Evolutionary conservation across 2,797 vertebrate genomes (phyloP).

Genomic region (Ptychobarbus kaznakovi): DNA sequence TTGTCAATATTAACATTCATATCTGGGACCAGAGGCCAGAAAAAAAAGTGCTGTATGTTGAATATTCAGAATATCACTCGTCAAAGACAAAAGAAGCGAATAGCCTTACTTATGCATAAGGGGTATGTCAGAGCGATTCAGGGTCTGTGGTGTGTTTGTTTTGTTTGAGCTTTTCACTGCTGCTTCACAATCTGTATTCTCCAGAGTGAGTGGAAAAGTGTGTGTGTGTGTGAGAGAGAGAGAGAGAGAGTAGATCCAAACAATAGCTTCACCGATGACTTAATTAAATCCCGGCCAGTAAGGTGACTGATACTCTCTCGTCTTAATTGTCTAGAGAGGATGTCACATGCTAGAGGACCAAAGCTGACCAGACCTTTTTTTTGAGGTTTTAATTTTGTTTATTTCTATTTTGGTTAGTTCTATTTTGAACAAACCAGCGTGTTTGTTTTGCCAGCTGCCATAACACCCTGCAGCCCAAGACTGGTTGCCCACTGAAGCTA

Average conservation of each 20-base stretch:
- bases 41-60: slow-evolving; percentile 36
- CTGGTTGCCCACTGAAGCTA: no score
- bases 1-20: slow-evolving; percentile 43
- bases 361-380: not conserved
- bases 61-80: slow-evolving; percentile 52
- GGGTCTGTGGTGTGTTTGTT: slow-evolving; percentile 15
- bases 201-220: slow-evolving; percentile 28
- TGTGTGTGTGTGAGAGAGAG: not conserved
- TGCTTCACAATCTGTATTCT: slow-evolving; percentile 41
- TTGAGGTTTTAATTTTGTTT: not conserved
- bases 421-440: no score
- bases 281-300: slow-evolving; percentile 42
- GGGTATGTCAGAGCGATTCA: not conserved
- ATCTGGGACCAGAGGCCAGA: slow-evolving; percentile 36
- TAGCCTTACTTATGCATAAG: slow-evolving; percentile 32
- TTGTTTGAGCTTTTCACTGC: slow-evolving; percentile 52
- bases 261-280: slow-evolving; percentile 34
- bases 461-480: no score
- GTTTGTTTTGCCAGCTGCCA: no score
- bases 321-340: slow-evolving; percentile 45
- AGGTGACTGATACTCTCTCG: slow-evolving; percentile 35
- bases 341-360: slow-evolving; percentile 24
- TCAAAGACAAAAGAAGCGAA: slow-evolving; percentile 39
- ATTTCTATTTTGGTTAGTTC: not conserved
- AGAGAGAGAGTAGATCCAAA: slow-evolving; percentile 40